Evolutionary conservation across 2,113 vertebrate genomes (phyloP), one percentile per base, ranked within the genome.

Genomic region (Tinamus guttatus): DNA sequence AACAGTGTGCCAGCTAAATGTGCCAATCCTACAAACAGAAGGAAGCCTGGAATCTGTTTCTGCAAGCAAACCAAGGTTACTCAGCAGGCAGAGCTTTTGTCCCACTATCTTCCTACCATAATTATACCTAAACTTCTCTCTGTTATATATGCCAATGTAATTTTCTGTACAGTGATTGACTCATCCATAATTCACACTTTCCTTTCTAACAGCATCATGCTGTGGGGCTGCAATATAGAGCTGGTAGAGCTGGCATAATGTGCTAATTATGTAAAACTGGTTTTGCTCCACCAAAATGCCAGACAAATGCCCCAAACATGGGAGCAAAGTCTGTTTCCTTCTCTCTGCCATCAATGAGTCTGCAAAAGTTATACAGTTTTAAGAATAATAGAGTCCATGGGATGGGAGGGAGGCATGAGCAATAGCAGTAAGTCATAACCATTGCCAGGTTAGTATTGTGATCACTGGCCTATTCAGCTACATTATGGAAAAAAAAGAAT

Each of bases 181-280:
- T 77, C 78, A 94, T 89, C 10, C 59, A 62, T 87, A 96, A 93
- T 93, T 93, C 78, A 93, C 56, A 69, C 13, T 14, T 67, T 84
- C 52, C 63, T 84, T 86, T 77, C 51, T 80, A 87, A 74, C 41
- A 68, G 67, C 18, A 78, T 86, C 73, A 73, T 89, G 65, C 84
- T 85, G 20, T 43, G n/a, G 63, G 93, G 41, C 62, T 89, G 65
- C 36, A 75, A 89, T n/a, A 71, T 40, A 38, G 24, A 64, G 34
- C 0, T 60, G 49, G 49, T 49, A 24, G 21, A 49, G 49, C 49
- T 49, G 49, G 21, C 49, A 49, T 49, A 49, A 49, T 22, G 49
- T 49, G 49, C 49, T 22, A 49, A 49, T 49, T 49, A 49, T 49
- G 21, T 49, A 49, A 49, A 49, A 20, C 20, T 49, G 49, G 20